phyloP scores from a whole-genome alignment of 2,888 invertebrate genomes.

The Harpalus rubripes region DNA sequence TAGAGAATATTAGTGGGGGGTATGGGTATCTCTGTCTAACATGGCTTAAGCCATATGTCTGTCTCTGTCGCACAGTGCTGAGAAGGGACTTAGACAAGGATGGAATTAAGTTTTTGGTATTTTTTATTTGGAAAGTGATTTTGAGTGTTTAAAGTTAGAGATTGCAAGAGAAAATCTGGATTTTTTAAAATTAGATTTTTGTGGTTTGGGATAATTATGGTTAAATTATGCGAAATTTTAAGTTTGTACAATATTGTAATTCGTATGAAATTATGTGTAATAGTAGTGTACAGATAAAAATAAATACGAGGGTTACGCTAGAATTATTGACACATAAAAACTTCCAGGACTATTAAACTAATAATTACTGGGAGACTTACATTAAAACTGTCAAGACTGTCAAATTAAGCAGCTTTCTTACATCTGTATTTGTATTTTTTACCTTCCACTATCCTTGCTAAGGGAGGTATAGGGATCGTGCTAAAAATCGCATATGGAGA shows the following conservation, averaged over 20 bases:
- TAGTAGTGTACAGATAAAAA: too few relatives aligned
- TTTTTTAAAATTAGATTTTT: not conserved
- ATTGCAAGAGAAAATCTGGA: not conserved
- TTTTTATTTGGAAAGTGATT: conserved; percentile 38
- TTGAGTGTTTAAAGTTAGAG: not conserved
- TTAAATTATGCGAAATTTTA: not conserved
- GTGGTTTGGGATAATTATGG: not conserved
- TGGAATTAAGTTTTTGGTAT: conserved; percentile 17
- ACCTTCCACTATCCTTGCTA: too few relatives aligned
- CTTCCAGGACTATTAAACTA: too few relatives aligned
- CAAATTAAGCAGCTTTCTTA: too few relatives aligned
- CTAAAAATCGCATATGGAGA: too few relatives aligned
- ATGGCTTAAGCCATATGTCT: conserved; percentile 5
- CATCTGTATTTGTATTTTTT: too few relatives aligned
- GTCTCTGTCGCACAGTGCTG: not conserved
- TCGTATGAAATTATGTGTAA: too few relatives aligned
- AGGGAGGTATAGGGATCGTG: too few relatives aligned
- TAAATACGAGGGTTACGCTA: too few relatives aligned
- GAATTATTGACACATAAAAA: too few relatives aligned
- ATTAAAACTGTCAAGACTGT: too few relatives aligned
- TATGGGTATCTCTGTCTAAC: not conserved
- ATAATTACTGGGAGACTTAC: too few relatives aligned
- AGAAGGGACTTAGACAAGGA: conserved; percentile 14
- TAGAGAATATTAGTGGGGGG: not conserved
- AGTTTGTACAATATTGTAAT: not conserved